Percentiles rank a stretch among this genome's conserved stretches.
phyloP scores from a whole-genome alignment of 2,797 vertebrate species.

The Darevskia mixta region DNA sequence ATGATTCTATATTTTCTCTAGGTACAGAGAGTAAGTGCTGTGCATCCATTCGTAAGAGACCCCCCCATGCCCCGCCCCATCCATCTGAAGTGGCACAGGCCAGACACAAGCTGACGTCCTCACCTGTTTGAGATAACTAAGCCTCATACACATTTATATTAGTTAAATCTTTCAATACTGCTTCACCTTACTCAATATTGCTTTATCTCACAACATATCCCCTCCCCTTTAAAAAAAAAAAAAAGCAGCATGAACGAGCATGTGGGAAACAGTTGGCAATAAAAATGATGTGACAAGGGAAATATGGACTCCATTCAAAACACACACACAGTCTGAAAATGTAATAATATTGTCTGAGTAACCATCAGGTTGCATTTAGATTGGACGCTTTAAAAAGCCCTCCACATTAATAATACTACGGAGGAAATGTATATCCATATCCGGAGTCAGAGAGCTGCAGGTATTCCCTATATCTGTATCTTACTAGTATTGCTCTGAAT shows the following conservation, averaged over 20 bases:
- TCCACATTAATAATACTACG: background rate
- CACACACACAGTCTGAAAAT: background rate
- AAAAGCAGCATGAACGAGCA: background rate
- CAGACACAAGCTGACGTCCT: background rate
- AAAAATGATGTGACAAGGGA: background rate
- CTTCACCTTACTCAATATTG: background rate
- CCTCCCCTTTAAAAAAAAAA: too few species aligned
- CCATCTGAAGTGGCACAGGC: background rate
- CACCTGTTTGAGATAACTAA: too few species aligned
- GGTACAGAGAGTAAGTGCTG: too few species aligned
- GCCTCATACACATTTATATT: background rate
- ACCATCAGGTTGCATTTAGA: background rate
- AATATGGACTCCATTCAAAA: background rate
- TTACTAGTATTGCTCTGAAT: background rate
- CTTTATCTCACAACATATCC: background rate
- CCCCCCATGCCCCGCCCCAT: too few species aligned
- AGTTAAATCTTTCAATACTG: background rate
- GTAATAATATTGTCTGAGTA: background rate
- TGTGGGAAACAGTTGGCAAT: background rate
- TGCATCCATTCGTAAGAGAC: too few species aligned
- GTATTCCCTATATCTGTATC: slow-evolving; percentile 34
- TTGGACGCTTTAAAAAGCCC: background rate
- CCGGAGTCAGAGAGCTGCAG: background rate
- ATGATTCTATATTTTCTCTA: too few species aligned
- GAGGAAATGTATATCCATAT: background rate